These are phyloP conservation scores for Glossosoma conforme DNA, from an alignment of 1,140 invertebrate genomes.

Conservation along the genomic window DNA sequence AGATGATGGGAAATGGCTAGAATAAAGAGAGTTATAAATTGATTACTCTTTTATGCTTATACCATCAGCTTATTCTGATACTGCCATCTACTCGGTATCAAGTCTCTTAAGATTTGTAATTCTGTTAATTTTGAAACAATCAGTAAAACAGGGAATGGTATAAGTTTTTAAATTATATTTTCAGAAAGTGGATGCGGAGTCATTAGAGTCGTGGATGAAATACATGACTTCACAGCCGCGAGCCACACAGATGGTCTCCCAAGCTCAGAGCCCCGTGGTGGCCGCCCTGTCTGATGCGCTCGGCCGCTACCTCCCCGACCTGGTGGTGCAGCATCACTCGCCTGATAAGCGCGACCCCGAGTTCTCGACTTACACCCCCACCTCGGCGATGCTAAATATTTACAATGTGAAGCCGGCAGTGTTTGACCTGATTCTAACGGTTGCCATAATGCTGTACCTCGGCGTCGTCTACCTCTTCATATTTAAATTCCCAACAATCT, in stretches of 20 bases:
- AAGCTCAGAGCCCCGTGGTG: constrained; percentile 54
- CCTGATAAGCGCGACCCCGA: constrained; percentile 87
- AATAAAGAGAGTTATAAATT: too few species aligned
- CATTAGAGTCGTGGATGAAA: constrained; percentile 69
- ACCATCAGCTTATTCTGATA: neutral
- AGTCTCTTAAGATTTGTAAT: too few species aligned
- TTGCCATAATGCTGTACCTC: constrained; percentile 80
- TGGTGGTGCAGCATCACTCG: constrained; percentile 61
- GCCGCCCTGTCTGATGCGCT: constrained; percentile 67
- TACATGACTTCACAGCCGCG: constrained; percentile 67
- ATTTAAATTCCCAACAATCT: constrained; percentile 63
- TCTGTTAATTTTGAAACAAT: too few species aligned
- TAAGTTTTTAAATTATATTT: constrained; percentile 31
- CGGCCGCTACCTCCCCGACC: constrained; percentile 69
- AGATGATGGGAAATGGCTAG: too few species aligned
- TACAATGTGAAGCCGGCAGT: constrained; percentile 96
- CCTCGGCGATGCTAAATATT: constrained; percentile 73
- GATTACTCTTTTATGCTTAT: neutral
- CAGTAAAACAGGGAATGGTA: constrained; percentile 9
- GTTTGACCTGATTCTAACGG: constrained; percentile 91
- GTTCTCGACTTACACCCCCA: constrained; percentile 84
- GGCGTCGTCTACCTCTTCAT: constrained; percentile 75
- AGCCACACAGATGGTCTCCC: constrained; percentile 54
- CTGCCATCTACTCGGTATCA: too few species aligned
- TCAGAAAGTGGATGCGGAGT: constrained; percentile 67